Evolutionary conservation across 2,113 vertebrate species (phyloP).

Genomic region (Tragelaphus strepsiceros): DNA sequence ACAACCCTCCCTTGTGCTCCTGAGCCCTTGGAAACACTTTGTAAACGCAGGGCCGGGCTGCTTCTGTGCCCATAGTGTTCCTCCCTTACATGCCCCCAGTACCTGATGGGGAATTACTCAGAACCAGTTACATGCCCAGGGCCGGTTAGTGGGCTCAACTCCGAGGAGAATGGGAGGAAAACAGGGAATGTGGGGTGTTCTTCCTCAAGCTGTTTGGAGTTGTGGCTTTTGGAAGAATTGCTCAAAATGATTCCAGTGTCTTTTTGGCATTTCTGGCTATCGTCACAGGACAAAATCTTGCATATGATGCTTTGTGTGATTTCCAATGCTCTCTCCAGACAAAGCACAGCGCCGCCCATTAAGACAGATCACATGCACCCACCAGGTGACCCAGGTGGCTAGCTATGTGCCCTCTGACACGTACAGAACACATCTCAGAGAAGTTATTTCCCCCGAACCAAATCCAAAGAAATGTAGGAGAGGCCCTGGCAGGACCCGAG

Average conservation of each 20-base stretch:
- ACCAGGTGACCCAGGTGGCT: too few relatives aligned
- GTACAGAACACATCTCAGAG: neutral
- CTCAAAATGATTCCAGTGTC: neutral
- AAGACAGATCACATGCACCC: too few relatives aligned
- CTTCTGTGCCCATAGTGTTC: accelerated
- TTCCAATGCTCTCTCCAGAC: neutral
- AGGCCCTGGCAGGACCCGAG: accelerated
- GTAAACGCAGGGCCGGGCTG: accelerated
- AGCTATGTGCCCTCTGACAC: neutral
- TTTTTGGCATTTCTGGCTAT: neutral
- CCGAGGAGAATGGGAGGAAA: accelerated
- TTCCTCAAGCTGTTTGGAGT: too few relatives aligned
- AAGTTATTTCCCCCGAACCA: neutral
- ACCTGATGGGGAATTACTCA: neutral
- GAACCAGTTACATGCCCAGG: accelerated
- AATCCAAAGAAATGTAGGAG: neutral
- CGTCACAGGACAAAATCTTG: neutral
- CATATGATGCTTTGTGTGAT: neutral
- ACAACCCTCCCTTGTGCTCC: neutral
- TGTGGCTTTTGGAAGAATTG: neutral
- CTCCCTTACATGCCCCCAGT: accelerated
- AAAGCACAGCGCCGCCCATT: neutral
- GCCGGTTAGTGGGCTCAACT: neutral
- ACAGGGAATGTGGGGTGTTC: neutral
- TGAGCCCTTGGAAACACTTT: neutral